These are phyloP conservation scores for Lasioglossum marginatum DNA, from an alignment of 2,888 invertebrate species.

Conservation along the genomic window DNA sequence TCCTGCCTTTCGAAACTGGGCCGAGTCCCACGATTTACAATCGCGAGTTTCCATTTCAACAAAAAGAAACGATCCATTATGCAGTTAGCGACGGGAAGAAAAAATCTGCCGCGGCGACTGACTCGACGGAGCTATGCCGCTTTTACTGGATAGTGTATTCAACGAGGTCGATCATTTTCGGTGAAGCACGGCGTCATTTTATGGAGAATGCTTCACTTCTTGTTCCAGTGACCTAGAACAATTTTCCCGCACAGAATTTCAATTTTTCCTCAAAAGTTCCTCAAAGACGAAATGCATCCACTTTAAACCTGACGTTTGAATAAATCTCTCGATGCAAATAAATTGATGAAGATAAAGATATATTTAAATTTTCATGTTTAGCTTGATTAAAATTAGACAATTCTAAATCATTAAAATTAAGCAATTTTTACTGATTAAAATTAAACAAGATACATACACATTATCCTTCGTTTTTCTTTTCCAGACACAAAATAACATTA, in stretches of 20 bases:
- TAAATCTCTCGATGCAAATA: background rate
- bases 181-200: conserved; percentile 8
- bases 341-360: too few relatives aligned
- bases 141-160: conserved; percentile 22
- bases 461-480: too few relatives aligned
- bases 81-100: background rate
- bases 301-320: background rate
- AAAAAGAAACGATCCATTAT: conserved; percentile 28
- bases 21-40: conserved; percentile 35
- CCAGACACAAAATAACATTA: too few relatives aligned
- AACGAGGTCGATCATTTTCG: conserved; percentile 27
- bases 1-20: conserved; percentile 56
- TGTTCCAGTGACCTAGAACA: background rate
- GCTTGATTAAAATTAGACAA: too few relatives aligned
- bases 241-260: background rate
- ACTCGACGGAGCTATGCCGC: background rate
- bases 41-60: conserved; percentile 32
- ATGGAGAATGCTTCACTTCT: background rate
- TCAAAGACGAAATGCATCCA: background rate
- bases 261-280: background rate
- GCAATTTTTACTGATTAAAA: too few relatives aligned
- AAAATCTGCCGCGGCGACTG: background rate
- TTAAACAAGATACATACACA: too few relatives aligned
- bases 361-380: too few relatives aligned
- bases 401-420: too few relatives aligned